Percentiles rank a stretch among this genome's conserved stretches.
Evolutionary conservation across 2,797 vertebrate species (phyloP).

Genomic region (Spheniscus humboldti): DNA sequence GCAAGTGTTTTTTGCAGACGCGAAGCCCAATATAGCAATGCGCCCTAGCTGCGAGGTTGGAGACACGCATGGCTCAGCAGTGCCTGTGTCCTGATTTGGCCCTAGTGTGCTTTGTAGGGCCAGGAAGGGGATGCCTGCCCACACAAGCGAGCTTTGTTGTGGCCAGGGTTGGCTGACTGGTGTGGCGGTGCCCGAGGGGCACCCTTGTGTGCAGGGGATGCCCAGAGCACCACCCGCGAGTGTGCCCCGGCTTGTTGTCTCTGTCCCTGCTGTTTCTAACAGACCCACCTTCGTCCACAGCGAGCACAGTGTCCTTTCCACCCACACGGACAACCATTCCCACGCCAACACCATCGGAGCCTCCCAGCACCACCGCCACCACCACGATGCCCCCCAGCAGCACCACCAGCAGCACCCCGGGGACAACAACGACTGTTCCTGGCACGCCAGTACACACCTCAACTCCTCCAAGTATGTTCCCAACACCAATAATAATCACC

Average conservation of each 20-base stretch:
- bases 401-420: not conserved
- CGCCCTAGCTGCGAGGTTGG: not conserved
- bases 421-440: fast-evolving
- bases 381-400: fast-evolving
- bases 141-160: not conserved
- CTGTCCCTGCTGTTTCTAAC: not conserved
- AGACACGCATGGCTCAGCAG: not conserved
- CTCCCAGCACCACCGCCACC: not conserved
- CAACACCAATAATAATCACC: not conserved
- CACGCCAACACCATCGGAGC: fast-evolving
- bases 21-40: too few species aligned
- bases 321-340: fast-evolving
- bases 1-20: too few species aligned
- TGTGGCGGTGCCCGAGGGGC: not conserved
- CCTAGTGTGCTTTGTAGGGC: not conserved
- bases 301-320: fast-evolving
- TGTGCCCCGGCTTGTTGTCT: not conserved
- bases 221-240: not conserved
- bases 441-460: not conserved
- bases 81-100: not conserved
- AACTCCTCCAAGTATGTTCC: fast-evolving
- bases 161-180: not conserved
- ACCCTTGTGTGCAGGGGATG: not conserved
- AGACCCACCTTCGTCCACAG: fast-evolving
- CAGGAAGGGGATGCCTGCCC: too few species aligned